Evolutionary conservation across 2,113 vertebrate species (phyloP), one percentile per base, ranked within the genome.

Genomic region (Pluvialis apricaria): DNA sequence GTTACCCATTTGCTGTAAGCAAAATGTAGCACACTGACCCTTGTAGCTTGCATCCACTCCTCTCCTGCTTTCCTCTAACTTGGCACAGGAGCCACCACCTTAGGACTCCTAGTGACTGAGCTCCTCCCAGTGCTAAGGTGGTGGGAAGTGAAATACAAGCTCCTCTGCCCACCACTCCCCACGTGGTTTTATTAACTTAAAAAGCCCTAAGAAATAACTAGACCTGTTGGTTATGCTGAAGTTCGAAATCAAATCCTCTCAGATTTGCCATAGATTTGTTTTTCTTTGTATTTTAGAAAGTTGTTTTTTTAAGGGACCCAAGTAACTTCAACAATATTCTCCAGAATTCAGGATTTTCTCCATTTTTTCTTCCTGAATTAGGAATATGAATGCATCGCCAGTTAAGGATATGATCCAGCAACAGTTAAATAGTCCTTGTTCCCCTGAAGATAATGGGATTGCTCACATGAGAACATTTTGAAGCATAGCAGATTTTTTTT

Each of bases 101-200:
- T 16, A 3, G 52, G 47, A 20, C 58, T 57, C 28, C 3, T 1
- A 6, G 16, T 47, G 32, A 47, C 2, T 0, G 44, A 78, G 47
- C 36, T 88, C 82, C 52, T 82, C n/a, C 62, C 1, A 28, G 0
- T 0, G 0, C n/a, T 8, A 32, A 29, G 18, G 20, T 6, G 44
- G 3, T 42, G 55, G 91, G 24, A 61, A 66, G 32, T 15, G 32
- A 75, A 64, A 68, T 8, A 25, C 13, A 34, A 65, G 12, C 42
- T 69, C 44, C 62, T 75, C 34, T 17, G 13, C 26, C 25, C 55
- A 32, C 22, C 52, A 24, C 57, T 71, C 29, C 57, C 58, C 13
- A 5, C 0, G 0, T 2, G 15, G 15, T 25, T 86, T 55, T 32
- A 51, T 34, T 71, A 13, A 51, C 55, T 79, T 2, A 5, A 18